Conservation (phyloP, 2,888 invertebrate genomes). For the Drosophila tripunctata region DNA sequence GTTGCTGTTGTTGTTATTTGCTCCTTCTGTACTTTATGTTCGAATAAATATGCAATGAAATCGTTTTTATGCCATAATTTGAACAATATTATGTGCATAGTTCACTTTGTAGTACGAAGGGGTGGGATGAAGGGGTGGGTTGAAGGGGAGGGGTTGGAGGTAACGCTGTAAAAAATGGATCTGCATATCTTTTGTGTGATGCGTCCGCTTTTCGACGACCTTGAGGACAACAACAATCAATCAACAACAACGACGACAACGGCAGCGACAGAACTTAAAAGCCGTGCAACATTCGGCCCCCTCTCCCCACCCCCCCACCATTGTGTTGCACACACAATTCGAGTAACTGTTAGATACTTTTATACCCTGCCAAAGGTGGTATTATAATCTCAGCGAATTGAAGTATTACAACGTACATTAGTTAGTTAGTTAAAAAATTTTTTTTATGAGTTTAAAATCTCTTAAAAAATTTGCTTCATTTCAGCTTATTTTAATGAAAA, state of each 20-base stretch:
- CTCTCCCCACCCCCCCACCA: slow-evolving; percentile 17
- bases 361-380: background rate
- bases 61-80: slow-evolving; percentile 62
- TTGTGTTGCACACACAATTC: slow-evolving; percentile 12
- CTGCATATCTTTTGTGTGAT: slow-evolving; percentile 66
- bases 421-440: too few species aligned
- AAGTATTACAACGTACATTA: too few species aligned
- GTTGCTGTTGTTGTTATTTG: too few species aligned
- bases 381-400: background rate
- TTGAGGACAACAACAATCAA: slow-evolving; percentile 57
- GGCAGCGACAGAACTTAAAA: slow-evolving; percentile 54
- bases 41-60: slow-evolving; percentile 71
- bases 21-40: too few species aligned
- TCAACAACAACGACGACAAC: slow-evolving; percentile 33
- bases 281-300: slow-evolving; percentile 43
- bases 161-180: slow-evolving; percentile 37
- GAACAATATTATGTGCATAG: slow-evolving; percentile 55
- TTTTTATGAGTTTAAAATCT: too few species aligned
- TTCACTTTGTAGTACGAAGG: too few species aligned
- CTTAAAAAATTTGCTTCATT: too few species aligned
- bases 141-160: too few species aligned
- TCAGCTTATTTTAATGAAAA: too few species aligned
- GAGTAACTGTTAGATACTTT: slow-evolving; percentile 37
- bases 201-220: slow-evolving; percentile 52
- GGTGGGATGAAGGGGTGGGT: too few species aligned